Evolutionary conservation across 2,888 invertebrate species (phyloP), one percentile per base, ranked within the genome.

Genomic region (Keiferia lycopersicella): DNA sequence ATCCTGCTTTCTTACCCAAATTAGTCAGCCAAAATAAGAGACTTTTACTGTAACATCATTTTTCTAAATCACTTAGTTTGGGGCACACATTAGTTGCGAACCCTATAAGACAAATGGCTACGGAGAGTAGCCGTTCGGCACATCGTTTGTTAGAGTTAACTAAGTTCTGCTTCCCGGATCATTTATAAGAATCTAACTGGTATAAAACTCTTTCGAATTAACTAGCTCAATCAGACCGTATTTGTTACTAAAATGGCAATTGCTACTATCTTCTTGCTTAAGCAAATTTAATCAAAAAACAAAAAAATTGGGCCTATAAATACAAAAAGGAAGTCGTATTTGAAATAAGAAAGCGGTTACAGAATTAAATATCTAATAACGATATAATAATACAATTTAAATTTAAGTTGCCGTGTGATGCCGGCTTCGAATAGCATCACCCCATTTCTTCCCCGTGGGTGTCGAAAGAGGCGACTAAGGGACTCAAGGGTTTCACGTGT

Each of bases 1-100:
- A 26, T 26, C 26, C 26, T 26, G 2, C 6, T 4, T 26, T 6
- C 26, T 26, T 26, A 2, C 6, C 26, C 26, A 4, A 26, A 26
- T 26, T 26, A 26, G 6, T 6, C n/a, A n/a, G 41, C 1, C 14
- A 2, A 14, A n/a, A 41, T 41, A 41, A 41, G 41, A 41, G 6
- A 39, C 39, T 39, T 39, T 39, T 12, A n/a, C 51, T 34, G 79
- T 89, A 72, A 74, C 75, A 77, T 78, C 81, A 80, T 86, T 84
- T 84, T 84, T 85, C 81, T 82, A 83, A 83, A 85, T 83, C 83
- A 82, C 78, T 75, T 72, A 77, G 77, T 76, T 81, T 81, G 71
- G 76, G 69, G 73, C 75, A 72, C 68, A 81, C 80, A 84, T 83
- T 85, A 83, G 78, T 79, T 73, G 81, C 83, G 83, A 83, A 81